Base-by-base conservation (phyloP, 2,113 vertebrate genomes). In the Prionailurus bengalensis region DNA sequence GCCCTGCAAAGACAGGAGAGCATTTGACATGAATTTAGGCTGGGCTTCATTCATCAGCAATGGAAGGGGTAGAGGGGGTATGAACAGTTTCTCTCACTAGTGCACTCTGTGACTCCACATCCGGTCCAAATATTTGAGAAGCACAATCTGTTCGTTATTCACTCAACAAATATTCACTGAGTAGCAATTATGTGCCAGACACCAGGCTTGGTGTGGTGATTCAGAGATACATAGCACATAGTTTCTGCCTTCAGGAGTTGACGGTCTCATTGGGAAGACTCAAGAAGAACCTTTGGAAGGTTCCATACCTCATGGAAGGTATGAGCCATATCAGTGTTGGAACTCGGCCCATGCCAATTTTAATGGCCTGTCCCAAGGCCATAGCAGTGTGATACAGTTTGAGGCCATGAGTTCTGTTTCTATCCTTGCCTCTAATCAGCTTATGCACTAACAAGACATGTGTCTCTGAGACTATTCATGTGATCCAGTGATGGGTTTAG, bases 11-110 rank as follows among this genome's bases (percentile, higher is more conserved):
- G 55, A 55, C n/a, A 97, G 53, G 55, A 95, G 94, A 97, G 2
- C 55, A 96, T 85, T 31, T 55, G 91, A 96, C 33, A 94, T 61
- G 12, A 14, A 98, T 98, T 98, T 96, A 98, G 97, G 94, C 1
- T 96, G 70, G 85, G 3, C 2, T 66, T 98, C 96, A 94, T 84
- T 92, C 96, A 97, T 53, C 51, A 95, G 94, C n/a, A 91, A 55
- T 25, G 70, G 74, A 63, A 48, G 36, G 31, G 12, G 33, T 51
- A 21, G 70, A 82, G 12, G 16, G 13, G 21, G 1, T 29, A 55
- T 19, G 45, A 94, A 81, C 3, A 51, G 36, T 4, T 88, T 93
- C 48, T 84, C 73, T 85, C 63, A 55, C 16, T 39, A 78, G 42
- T 31, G 79, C 88, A 42, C n/a, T 71, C 51, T 86, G n/a, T 55